A percentile compares a stretch with the other conserved stretches of the same genome.
These are phyloP conservation scores for Mareca strepera DNA, from an alignment of 2,797 vertebrate genomes.

Conservation along the genomic window DNA sequence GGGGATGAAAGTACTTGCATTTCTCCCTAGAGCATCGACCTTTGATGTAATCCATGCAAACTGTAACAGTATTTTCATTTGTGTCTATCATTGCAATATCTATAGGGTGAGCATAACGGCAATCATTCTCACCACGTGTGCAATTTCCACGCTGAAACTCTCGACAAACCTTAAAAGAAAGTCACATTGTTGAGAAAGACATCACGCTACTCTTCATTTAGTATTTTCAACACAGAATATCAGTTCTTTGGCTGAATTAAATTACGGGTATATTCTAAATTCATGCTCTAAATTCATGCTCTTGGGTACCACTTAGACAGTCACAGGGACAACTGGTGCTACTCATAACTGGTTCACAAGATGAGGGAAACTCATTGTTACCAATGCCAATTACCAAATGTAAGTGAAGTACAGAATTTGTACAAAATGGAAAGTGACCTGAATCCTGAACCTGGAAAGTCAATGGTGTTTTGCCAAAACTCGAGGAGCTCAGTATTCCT, in stretches of 20 bases:
- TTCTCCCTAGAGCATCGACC: conserved; percentile 96
- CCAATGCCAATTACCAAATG: background rate
- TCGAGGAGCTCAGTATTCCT: background rate
- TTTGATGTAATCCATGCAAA: conserved; percentile 99
- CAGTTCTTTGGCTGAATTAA: background rate
- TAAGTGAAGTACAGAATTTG: background rate
- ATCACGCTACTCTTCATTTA: background rate
- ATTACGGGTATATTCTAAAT: background rate
- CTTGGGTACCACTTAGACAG: background rate
- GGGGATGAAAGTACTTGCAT: conserved; percentile 99
- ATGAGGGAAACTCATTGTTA: background rate
- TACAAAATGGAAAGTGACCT: background rate
- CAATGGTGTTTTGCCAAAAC: background rate
- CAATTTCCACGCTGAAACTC: conserved; percentile 98
- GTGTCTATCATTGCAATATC: conserved; percentile 96
- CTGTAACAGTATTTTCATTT: conserved; percentile 96
- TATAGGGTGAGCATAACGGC: conserved; percentile 95
- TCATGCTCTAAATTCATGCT: background rate
- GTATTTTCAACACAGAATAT: background rate
- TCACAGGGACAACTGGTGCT: background rate
- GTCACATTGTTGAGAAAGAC: conserved; percentile 40
- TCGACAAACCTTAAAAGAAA: conserved; percentile 90
- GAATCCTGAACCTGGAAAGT: background rate
- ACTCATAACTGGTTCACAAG: background rate
- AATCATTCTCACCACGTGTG: conserved; percentile 95